These are phyloP conservation scores for Mechanitis messenoides DNA, from an alignment of 2,888 invertebrate genomes.

Conservation along the genomic window DNA sequence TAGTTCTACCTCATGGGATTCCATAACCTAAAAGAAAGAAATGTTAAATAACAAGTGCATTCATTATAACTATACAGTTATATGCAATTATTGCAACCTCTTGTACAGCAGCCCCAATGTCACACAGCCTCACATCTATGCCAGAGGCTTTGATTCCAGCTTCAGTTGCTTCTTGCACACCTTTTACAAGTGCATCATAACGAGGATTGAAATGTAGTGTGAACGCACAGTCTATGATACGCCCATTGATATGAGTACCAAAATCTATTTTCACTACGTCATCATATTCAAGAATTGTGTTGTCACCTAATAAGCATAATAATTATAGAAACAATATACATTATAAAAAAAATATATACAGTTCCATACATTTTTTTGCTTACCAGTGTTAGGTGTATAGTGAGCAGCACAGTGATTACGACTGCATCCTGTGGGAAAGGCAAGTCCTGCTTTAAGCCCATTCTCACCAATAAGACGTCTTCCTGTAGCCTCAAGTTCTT, in stretches of 20 bases:
- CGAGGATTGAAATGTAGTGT: conserved; percentile 97
- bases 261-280: conserved; percentile 99
- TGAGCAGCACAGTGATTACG: conserved; percentile 99
- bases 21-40: conserved; percentile 85
- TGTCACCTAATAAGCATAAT: conserved; percentile 78
- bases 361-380: neutral
- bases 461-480: conserved; percentile 95
- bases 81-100: conserved; percentile 71
- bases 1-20: conserved; percentile 97
- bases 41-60: neutral
- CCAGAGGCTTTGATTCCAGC: conserved; percentile 97
- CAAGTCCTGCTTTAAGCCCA: conserved; percentile 94
- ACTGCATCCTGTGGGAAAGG: conserved; percentile 99
- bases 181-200: conserved; percentile 94
- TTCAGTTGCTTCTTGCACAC: conserved; percentile 98
- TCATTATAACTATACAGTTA: neutral
- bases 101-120: conserved; percentile 97
- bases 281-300: conserved; percentile 94
- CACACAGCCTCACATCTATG: conserved; percentile 97
- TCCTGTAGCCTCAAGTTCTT: conserved; percentile 94
- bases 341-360: no score
- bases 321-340: no score
- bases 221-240: conserved; percentile 99
- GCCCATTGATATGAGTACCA: conserved; percentile 98
- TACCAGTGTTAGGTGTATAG: conserved; percentile 98